Conservation (phyloP, 2,888 invertebrate species). For the Trichacis sp. region DNA sequence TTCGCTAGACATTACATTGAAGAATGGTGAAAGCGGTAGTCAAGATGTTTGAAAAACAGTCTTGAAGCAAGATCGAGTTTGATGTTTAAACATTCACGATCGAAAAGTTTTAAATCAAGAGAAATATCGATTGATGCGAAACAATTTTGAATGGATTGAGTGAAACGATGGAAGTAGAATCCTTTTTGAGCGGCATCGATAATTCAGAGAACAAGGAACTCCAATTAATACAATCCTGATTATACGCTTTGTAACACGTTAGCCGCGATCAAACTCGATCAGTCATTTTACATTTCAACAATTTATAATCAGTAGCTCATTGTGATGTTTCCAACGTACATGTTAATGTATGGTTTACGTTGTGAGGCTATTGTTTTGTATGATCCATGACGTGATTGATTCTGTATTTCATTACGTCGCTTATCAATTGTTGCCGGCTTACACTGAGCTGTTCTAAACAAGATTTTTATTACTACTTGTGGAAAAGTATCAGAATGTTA, state of each 20-base stretch:
- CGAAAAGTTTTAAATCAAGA: constrained; percentile 4
- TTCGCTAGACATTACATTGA: too few species aligned
- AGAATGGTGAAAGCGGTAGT: too few species aligned
- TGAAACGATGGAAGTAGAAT: too few species aligned
- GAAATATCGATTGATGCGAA: not conserved
- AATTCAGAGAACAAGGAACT: constrained; percentile 21
- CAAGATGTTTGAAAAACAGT: too few species aligned
- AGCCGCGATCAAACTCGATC: constrained; percentile 4
- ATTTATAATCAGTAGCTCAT: constrained; percentile 5
- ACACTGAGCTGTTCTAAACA: too few species aligned
- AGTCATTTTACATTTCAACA: constrained; percentile 6
- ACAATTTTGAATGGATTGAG: not conserved
- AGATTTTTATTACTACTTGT: too few species aligned
- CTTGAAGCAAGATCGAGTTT: too few species aligned
- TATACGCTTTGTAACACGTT: constrained; percentile 21
- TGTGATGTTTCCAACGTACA: constrained; percentile 7
- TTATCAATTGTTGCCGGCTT: constrained; percentile 29
- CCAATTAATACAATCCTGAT: constrained; percentile 30
- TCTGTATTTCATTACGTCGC: constrained; percentile 30
- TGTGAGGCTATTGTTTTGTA: constrained; percentile 11
- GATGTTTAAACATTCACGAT: too few species aligned
- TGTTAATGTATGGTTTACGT: constrained; percentile 30
- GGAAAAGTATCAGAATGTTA: too few species aligned
- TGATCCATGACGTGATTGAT: constrained; percentile 16
- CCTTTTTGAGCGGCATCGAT: constrained; percentile 10